A percentile compares a stretch with the other conserved stretches of the same genome.
Evolutionary conservation across 2,888 invertebrate genomes (phyloP).

Genomic region (Acronicta aceris): DNA sequence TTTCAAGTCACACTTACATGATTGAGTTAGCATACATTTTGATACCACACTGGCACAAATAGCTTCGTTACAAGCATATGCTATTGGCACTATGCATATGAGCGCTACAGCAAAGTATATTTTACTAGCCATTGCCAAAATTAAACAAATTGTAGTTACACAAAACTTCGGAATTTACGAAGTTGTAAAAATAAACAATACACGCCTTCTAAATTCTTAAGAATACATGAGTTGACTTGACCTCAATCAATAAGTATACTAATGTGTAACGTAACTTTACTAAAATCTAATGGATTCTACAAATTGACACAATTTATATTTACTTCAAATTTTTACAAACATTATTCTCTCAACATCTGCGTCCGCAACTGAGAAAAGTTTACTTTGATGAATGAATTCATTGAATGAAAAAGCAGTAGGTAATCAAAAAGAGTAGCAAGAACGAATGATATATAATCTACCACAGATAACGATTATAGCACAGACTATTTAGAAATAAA

Average conservation of each 20-base stretch:
- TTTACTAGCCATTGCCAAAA: constrained; percentile 76
- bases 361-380: constrained; percentile 18
- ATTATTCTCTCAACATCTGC: too few relatives aligned
- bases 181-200: constrained; percentile 69
- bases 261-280: too few relatives aligned
- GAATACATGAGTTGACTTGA: background rate
- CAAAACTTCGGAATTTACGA: constrained; percentile 52
- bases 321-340: too few relatives aligned
- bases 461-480: constrained; percentile 5
- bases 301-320: too few relatives aligned
- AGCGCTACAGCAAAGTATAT: constrained; percentile 74
- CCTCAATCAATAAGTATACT: background rate
- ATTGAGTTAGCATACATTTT: constrained; percentile 98
- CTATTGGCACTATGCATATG: constrained; percentile 77
- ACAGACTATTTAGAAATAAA: too few relatives aligned
- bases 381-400: constrained; percentile 29
- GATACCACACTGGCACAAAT: constrained; percentile 98
- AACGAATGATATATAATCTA: constrained; percentile 13
- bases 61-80: constrained; percentile 95
- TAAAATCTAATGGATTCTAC: too few relatives aligned
- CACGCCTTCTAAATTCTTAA: background rate
- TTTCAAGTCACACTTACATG: constrained; percentile 98
- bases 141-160: constrained; percentile 61
- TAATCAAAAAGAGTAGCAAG: constrained; percentile 3
- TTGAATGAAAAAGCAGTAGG: background rate